Evolutionary conservation across 1,140 invertebrate species (phyloP), one percentile per base, ranked within the genome.

Genomic region (Paralvinella palmiformis): DNA sequence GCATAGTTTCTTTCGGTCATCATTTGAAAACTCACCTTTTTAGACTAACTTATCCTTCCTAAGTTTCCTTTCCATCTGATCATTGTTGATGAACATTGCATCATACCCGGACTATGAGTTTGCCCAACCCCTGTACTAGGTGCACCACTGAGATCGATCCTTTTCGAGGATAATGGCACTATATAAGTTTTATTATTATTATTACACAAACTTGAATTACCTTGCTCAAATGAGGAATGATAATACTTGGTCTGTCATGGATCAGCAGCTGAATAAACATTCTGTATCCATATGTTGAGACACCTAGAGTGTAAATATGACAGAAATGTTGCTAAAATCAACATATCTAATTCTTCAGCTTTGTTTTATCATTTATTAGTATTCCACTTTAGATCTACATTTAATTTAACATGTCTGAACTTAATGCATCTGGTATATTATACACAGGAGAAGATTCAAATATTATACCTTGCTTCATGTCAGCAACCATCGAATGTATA

Each of bases 241-340:
- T 62, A 15, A 75, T 63, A 33, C 66, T 63, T 55, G 73, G 68
- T 59, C 69, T 70, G 15, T 67, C 44, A 17, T 68, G 59, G 15
- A 70, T 71, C 44, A 78, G 53, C n/a, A 75, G 37, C 52, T 78
- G 76, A 33, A 78, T 68, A 55, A 76, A 74, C 22, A 78, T 68
- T 44, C 73, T 69, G 65, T 73, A 78, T 3, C 76, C 76, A 72
- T 69, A 69, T 3, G 68, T 68, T 13, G 73, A 71, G n/a, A 68
- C 41, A 37, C 69, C 73, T 75, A 53, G 17, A 62, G 48, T 24
- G 10, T n/a, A n/a, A n/a, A n/a, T n/a, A n/a, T n/a, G n/a, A n/a
- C n/a, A n/a, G n/a, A n/a, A n/a, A n/a, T n/a, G n/a, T n/a, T n/a
- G n/a, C n/a, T 52, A 52, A 22, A 52, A n/a, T 22, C 17, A 52